Percentiles rank a stretch among this genome's conserved stretches.
phyloP scores from a whole-genome alignment of 1,140 invertebrate genomes.

The Aphidius gifuensis region DNA sequence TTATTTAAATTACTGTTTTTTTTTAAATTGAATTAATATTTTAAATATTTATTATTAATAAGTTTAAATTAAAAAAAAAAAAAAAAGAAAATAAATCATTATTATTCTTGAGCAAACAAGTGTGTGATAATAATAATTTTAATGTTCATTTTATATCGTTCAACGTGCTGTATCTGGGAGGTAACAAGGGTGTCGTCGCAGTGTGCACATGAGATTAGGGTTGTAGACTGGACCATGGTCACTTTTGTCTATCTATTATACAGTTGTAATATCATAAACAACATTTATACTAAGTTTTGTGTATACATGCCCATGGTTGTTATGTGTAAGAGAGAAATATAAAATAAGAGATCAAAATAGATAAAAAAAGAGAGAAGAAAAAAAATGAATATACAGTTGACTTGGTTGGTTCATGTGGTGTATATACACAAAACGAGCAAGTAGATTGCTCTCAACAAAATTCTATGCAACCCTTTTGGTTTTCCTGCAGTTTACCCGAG shows the following conservation, averaged over 20 bases:
- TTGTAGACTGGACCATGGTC: conserved; percentile 32
- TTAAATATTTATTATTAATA: background rate
- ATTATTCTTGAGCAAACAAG: conserved; percentile 8
- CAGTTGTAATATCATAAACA: conserved; percentile 48
- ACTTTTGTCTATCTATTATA: conserved; percentile 34
- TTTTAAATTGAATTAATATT: too few species aligned
- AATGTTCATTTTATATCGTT: conserved; percentile 1
- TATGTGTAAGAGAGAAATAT: background rate
- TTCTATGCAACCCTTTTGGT: too few species aligned
- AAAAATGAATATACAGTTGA: too few species aligned
- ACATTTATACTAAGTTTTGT: conserved; percentile 17
- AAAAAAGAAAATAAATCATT: too few species aligned
- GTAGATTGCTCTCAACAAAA: too few species aligned
- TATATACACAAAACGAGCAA: too few species aligned
- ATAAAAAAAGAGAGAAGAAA: too few species aligned
- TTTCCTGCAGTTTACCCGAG: background rate
- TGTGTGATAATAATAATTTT: conserved; percentile 34
- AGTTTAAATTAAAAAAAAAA: too few species aligned
- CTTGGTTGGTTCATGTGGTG: too few species aligned
- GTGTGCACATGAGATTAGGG: conserved; percentile 38
- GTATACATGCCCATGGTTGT: background rate
- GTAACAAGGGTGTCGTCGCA: conserved; percentile 30
- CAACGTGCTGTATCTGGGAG: conserved; percentile 44
- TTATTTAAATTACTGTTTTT: too few species aligned
- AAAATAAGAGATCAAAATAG: background rate